Percentiles rank a stretch among this genome's conserved stretches.
Evolutionary conservation across 2,113 vertebrate genomes (phyloP).

Genomic region (Halcyon malimbica): DNA sequence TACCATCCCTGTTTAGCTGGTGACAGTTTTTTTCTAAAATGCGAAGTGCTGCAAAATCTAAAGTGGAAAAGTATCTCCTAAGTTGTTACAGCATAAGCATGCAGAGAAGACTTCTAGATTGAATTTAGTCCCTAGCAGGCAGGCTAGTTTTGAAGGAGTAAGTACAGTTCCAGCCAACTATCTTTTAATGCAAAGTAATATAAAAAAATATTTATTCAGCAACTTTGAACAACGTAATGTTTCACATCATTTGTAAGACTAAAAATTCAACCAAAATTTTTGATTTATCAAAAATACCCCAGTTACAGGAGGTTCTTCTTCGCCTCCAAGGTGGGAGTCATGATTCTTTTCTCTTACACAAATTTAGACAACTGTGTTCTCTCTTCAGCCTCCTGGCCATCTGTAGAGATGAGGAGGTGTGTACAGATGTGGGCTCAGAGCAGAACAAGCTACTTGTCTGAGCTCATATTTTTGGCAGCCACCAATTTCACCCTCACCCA

Average conservation of each 20-base stretch:
- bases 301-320: conserved; percentile 37
- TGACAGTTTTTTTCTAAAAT: neutral
- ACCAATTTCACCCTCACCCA: conserved; percentile 64
- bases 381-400: conserved; percentile 66
- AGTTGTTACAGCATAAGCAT: neutral
- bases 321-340: conserved; percentile 54
- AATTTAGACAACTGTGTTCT: conserved; percentile 67
- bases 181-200: neutral
- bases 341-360: conserved; percentile 61
- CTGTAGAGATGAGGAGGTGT: conserved; percentile 67
- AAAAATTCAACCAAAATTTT: neutral
- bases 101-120: neutral
- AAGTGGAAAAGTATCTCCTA: neutral
- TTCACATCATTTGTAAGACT: neutral
- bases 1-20: neutral
- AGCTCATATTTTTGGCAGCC: conserved; percentile 66
- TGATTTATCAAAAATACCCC: neutral
- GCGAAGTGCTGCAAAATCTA: neutral
- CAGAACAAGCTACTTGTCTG: conserved; percentile 47
- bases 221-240: neutral
- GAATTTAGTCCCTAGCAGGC: neutral
- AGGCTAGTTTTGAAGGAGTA: neutral
- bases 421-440: conserved; percentile 66
- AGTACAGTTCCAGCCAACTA: neutral
- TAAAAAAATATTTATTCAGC: neutral